Evolutionary conservation across 2,797 vertebrate genomes (phyloP).

Genomic region (Delichon dasypus): DNA sequence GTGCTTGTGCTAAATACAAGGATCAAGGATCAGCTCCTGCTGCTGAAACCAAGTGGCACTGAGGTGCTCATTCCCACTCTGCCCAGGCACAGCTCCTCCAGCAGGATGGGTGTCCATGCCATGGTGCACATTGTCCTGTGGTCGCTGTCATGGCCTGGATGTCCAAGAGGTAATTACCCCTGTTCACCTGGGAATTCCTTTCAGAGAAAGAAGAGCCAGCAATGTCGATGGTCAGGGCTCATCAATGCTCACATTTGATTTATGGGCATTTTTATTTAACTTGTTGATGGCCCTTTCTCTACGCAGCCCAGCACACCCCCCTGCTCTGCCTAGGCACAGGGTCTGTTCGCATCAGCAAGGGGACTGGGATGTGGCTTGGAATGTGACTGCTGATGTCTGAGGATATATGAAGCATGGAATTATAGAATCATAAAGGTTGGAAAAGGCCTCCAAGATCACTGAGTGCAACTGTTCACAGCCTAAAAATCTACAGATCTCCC

Average conservation of each 20-base stretch:
- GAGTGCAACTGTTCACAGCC: background rate
- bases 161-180: background rate
- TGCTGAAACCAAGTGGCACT: background rate
- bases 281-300: background rate
- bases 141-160: background rate
- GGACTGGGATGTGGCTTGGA: background rate
- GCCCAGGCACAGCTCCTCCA: background rate
- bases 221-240: accelerated
- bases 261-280: background rate
- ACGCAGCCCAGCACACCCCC: accelerated
- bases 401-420: background rate
- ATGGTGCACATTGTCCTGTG: accelerated
- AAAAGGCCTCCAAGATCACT: background rate
- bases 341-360: background rate
- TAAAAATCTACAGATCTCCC: background rate
- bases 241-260: accelerated
- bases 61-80: accelerated
- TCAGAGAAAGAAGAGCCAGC: background rate
- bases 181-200: background rate
- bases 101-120: accelerated
- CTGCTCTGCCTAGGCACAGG: background rate
- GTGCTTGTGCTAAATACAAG: background rate
- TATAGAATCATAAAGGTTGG: background rate
- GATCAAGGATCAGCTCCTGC: background rate
- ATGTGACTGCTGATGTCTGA: background rate